Base-by-base conservation (phyloP, 2,888 invertebrate genomes). In the Geotrupes spiniger region DNA sequence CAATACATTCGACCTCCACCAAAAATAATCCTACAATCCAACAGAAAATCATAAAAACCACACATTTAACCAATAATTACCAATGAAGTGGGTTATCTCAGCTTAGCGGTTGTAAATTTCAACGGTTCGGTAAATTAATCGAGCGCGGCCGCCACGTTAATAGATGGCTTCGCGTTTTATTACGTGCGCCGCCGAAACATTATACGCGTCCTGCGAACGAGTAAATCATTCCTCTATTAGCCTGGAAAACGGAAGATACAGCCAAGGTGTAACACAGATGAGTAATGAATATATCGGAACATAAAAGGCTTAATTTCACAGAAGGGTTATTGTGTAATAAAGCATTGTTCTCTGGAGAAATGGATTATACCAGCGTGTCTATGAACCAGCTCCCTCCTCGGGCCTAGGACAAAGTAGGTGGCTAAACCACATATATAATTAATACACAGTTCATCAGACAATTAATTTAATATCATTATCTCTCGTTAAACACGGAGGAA, bases 291-390 rank as follows among this genome's bases (percentile, higher is more conserved):
- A 68, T 70, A 70, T 69, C 63, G 68, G 67, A 66, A 70, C 68
- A 69, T 69, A 60, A 70, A 71, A 70, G 66, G 71, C 70, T 71
- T 71, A 72, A 70, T 72, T 71, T 69, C 68, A 62, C 68, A 66
- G 63, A 65, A 67, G 70, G 70, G 70, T 71, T 69, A 70, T 70
- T 70, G 70, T 70, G 69, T 71, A 70, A 71, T 72, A 71, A 71
- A 69, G 69, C 70, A 71, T 72, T 72, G 71, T 72, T 71, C 72
- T 71, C 71, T 59, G 55, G 71, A 71, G 70, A 63, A 70, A 71
- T 64, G 68, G 69, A 69, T 63, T 64, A 64, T 65, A 63, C 64
- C 59, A 61, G 64, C 63, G 63, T 66, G 63, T 65, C 65, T 63
- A 64, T 65, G 62, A 60, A 58, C 56, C 44, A 37, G 42, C 11